Evolutionary conservation across 1,140 invertebrate species (phyloP), one percentile per base, ranked within the genome.

Genomic region (Pectinophora gossypiella): DNA sequence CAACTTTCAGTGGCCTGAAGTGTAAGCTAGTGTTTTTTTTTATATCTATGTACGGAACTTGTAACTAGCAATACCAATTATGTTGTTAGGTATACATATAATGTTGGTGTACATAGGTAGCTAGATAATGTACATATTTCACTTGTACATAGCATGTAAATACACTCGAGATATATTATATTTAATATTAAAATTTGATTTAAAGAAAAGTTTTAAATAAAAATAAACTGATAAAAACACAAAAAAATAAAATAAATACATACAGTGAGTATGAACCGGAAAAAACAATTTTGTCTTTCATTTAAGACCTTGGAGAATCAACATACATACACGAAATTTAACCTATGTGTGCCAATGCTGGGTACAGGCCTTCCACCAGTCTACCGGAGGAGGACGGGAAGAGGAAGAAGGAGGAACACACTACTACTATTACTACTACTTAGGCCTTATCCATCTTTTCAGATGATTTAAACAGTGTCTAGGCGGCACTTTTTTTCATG

Each of bases 231-330:
- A 80, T 76, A 72, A 76, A 67, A 74, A 65, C 74, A 74, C 76
- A 72, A 78, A 75, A 75, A 66, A 64, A 71, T 73, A 69, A 66
- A 79, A 80, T 78, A 76, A 81, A 85, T 62, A 81, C 76, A 85
- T 79, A 80, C 81, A 76, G 69, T 78, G 76, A 85, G 81, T 82
- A 79, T 85, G 81, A 82, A 79, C 71, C 70, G 72, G 78, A 81
- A 80, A 80, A 80, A 61, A 52, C 68, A 53, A 61, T 70, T 9
- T 56, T 68, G 72, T 58, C 56, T 85, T 81, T 82, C 71, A 78
- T 81, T 82, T 76, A n/a, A n/a, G n/a, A n/a, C n/a, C n/a, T n/a
- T n/a, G n/a, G n/a, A n/a, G n/a, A n/a, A n/a, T n/a, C n/a, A n/a
- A n/a, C n/a, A n/a, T n/a, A n/a, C n/a, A n/a, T n/a, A n/a, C n/a